Conservation (phyloP, 2,113 vertebrate species). For the Actinemys pallida region DNA sequence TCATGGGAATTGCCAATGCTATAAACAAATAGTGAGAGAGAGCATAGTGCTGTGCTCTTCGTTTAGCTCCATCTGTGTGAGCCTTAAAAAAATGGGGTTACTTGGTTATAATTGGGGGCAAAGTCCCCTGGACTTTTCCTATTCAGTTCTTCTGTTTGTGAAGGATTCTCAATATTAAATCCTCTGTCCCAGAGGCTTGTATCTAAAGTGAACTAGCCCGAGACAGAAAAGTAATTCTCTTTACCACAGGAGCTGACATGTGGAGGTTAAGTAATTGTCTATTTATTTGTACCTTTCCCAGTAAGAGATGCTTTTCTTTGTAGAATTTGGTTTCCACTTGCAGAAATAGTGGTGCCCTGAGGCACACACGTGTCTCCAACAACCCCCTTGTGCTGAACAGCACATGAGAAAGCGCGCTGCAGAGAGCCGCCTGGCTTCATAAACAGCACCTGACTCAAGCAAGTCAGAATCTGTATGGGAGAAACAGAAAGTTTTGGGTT, state of each 20-base stretch:
- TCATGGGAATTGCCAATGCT: neutral
- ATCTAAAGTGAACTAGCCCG: neutral
- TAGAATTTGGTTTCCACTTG: fast-evolving
- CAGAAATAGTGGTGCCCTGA: neutral
- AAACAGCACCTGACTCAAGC: neutral
- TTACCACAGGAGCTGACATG: neutral
- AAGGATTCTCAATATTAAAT: neutral
- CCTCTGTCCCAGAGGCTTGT: neutral
- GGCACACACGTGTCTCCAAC: fast-evolving
- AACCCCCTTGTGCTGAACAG: neutral
- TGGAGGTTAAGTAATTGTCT: neutral
- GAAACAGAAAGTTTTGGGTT: neutral
- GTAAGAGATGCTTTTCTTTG: neutral
- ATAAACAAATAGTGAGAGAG: neutral
- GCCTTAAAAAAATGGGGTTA: fast-evolving
- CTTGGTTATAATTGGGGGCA: neutral
- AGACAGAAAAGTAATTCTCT: fast-evolving
- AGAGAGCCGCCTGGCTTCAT: neutral
- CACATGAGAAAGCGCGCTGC: neutral
- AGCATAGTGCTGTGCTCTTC: neutral
- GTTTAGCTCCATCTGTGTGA: neutral
- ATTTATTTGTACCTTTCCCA: neutral
- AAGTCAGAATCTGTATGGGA: neutral
- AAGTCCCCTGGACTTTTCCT: neutral
- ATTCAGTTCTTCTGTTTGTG: neutral